Conservation (phyloP, 2,113 vertebrate species). For the Nesogale talazaci region DNA sequence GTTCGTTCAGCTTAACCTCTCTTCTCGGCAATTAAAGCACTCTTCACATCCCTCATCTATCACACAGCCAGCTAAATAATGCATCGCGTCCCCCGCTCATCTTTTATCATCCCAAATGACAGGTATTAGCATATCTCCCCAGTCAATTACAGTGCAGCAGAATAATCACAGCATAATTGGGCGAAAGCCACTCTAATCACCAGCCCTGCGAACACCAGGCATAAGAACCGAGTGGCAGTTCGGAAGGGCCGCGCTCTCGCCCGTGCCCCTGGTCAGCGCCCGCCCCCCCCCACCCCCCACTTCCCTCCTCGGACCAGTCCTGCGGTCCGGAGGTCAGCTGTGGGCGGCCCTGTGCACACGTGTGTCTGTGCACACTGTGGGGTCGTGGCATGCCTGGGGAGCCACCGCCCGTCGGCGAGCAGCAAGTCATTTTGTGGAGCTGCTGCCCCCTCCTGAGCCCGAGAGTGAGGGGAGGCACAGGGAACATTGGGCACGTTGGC, state of each 20-base stretch:
- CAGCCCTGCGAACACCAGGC: constrained; percentile 93
- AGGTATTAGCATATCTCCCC: constrained; percentile 99
- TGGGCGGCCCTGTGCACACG: too few relatives aligned
- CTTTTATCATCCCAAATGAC: constrained; percentile 99
- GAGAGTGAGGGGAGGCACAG: too few relatives aligned
- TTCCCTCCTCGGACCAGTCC: constrained; percentile 81
- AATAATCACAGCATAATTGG: constrained; percentile 99
- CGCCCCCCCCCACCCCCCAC: constrained; percentile 85
- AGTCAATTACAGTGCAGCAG: constrained; percentile 99
- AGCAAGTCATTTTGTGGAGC: background rate
- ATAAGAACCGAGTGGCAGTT: constrained; percentile 91
- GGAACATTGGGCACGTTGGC: background rate
- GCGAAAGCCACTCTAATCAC: constrained; percentile 99
- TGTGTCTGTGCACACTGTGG: background rate
- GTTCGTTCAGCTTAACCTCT: constrained; percentile 99
- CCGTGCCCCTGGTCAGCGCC: constrained; percentile 88
- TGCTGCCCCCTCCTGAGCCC: background rate
- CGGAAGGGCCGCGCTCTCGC: constrained; percentile 94
- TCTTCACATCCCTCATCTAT: constrained; percentile 98
- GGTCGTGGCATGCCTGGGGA: too few relatives aligned
- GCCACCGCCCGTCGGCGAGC: background rate
- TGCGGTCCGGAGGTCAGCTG: constrained; percentile 81
- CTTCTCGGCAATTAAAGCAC: constrained; percentile 99
- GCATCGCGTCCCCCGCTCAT: constrained; percentile 97
- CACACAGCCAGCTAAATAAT: constrained; percentile 99